These are phyloP conservation scores for Tiliqua scincoides DNA, from an alignment of 2,113 vertebrate species.

Conservation along the genomic window DNA sequence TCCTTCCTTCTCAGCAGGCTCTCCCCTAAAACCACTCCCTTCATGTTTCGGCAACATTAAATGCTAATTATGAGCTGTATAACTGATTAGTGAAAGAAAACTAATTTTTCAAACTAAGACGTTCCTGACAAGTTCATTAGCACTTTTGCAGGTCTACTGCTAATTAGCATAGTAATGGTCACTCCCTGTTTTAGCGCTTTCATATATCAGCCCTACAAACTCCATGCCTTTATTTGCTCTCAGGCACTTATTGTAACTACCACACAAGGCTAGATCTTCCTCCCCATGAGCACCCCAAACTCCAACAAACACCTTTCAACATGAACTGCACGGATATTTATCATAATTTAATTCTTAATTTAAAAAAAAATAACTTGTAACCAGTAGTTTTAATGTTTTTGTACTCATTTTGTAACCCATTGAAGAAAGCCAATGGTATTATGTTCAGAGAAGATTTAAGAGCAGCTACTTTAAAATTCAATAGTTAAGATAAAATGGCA, in stretches of 20 bases:
- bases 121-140: conserved; percentile 73
- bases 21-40: conserved; percentile 50
- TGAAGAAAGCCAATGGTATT: conserved; percentile 14
- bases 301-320: background rate
- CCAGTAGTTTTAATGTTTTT: background rate
- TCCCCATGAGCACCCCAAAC: background rate
- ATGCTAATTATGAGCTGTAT: conserved; percentile 66
- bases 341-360: background rate
- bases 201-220: conserved; percentile 36
- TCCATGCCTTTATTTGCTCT: conserved; percentile 53
- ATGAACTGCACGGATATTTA: conserved; percentile 32
- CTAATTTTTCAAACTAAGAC: conserved; percentile 63
- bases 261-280: conserved; percentile 24
- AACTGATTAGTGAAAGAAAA: conserved; percentile 63
- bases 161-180: conserved; percentile 64
- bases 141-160: conserved; percentile 65
- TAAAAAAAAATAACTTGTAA: background rate
- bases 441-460: conserved; percentile 40
- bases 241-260: conserved; percentile 35
- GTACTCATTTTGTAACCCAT: conserved; percentile 41
- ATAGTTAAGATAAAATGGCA: conserved; percentile 30
- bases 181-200: conserved; percentile 68
- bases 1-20: conserved; percentile 51
- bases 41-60: conserved; percentile 65
- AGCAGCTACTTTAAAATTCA: conserved; percentile 36